Evolutionary conservation across 1,140 invertebrate genomes (phyloP).

Genomic region (Hermatobates lingyangjiaoensis): DNA sequence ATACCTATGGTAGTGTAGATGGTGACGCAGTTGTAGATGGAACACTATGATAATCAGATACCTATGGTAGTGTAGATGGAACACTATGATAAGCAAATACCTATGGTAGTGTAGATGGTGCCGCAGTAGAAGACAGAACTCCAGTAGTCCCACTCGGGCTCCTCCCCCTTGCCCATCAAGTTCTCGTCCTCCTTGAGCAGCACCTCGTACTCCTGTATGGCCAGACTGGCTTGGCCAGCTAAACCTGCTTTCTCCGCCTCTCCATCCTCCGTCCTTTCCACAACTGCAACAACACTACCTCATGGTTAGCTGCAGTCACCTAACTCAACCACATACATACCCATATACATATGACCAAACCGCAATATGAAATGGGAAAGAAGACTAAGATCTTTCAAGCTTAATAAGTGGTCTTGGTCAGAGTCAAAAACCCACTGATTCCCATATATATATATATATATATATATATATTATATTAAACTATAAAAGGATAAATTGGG

Average conservation of each 20-base stretch:
- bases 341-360: too few species aligned
- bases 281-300: neutral
- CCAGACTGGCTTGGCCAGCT: neutral
- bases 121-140: constrained; percentile 81
- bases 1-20: constrained; percentile 89
- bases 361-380: too few species aligned
- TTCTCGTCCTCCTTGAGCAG: constrained; percentile 30
- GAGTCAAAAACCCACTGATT: too few species aligned
- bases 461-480: too few species aligned
- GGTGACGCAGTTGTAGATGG: constrained; percentile 81
- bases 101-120: constrained; percentile 86
- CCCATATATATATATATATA: too few species aligned
- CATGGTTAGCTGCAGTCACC: neutral
- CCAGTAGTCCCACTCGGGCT: constrained; percentile 58
- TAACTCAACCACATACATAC: too few species aligned
- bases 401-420: too few species aligned
- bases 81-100: too few species aligned
- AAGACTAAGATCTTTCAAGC: too few species aligned
- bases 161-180: constrained; percentile 20
- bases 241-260: neutral
- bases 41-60: too few species aligned
- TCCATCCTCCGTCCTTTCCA: neutral
- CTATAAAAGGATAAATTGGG: too few species aligned
- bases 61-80: too few species aligned
- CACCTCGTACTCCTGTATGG: constrained; percentile 27